Base-by-base conservation (phyloP, 64 coral and sea anemone genomes). In the Stylophora pistillata region DNA sequence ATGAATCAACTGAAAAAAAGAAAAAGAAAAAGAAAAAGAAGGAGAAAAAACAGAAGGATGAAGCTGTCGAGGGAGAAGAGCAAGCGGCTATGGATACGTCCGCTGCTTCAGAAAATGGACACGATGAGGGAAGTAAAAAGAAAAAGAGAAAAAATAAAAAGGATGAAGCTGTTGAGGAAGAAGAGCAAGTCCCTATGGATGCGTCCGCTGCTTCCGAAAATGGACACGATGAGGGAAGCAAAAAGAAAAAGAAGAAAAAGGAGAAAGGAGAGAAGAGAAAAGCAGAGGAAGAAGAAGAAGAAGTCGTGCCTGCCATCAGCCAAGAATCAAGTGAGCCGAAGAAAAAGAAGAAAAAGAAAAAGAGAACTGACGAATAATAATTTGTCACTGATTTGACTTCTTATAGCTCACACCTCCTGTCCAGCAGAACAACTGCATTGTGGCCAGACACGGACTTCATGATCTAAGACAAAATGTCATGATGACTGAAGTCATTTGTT, bases 1-100 rank as follows among this genome's bases (percentile, higher is more conserved):
- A 87, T 10, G 79, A 93, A 2, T 72, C 68, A 20, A 88, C 64
- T 20, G 88, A 92, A 27, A 91, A 91, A 52, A 91, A 95, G 86
- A 93, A 96, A 68, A 95, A 95, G 79, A 95, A 93, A 77, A 86
- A 89, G 65, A 96, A 96, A 62, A 93, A 93, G 56, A 86, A 96
- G 28, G 79, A 93, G 31, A 93, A 93, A 57, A 85, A 90, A 47
- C 59, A 74, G n/a, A 89, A 78, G 29, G 17, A 23, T 14, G n/a
- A 73, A 28, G 74, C 37, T 52, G 65, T 58, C 2, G 88, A 85
- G 55, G 21, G 53, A 17, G 86, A 71, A n/a, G 30, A 71, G 56
- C 60, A 26, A 20, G 13, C 73, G 9, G 78, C 85, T 16, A 58
- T 77, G 29, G 85, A 95, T 53, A 85, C 80, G 21, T 64, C 77